These are phyloP conservation scores for Zoroaster sp. DNA, from an alignment of 53 echinoderm and acorn worm species.

Conservation along the genomic window DNA sequence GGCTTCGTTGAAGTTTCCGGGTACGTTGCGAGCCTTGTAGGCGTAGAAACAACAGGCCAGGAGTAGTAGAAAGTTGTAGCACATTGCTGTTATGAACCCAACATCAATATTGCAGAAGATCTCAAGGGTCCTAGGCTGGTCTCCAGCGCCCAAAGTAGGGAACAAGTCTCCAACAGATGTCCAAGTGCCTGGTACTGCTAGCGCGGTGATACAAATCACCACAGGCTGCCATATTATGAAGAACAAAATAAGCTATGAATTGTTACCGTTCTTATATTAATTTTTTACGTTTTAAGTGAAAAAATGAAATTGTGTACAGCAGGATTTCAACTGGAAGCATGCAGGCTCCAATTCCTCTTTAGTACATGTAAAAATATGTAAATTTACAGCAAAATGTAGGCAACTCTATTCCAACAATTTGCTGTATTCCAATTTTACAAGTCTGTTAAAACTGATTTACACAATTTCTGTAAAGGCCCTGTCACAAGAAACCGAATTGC, in stretches of 20 bases:
- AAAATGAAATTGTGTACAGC: no score
- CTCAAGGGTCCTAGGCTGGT: slow-evolving; percentile 2
- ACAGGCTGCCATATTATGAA: no score
- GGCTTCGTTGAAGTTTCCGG: slow-evolving; percentile 29
- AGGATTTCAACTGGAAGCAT: background rate
- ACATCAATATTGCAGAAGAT: background rate
- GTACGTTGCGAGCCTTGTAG: slow-evolving; percentile 14
- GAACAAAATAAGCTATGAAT: no score
- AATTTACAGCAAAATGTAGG: no score
- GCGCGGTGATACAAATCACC: background rate
- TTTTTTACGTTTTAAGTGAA: no score
- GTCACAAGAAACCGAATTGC: no score
- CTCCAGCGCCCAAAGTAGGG: background rate
- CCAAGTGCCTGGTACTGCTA: background rate
- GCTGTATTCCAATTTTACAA: no score
- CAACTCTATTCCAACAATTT: no score
- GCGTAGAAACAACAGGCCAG: background rate
- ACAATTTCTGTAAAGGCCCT: no score
- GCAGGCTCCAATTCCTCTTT: background rate
- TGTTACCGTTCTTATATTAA: no score
- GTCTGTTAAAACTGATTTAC: no score
- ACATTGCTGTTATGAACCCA: background rate
- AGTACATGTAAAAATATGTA: no score
- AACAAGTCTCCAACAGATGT: background rate
- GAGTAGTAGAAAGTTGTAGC: slow-evolving; percentile 18